Percentiles rank a stretch among this genome's conserved stretches.
Evolutionary conservation across 2,113 vertebrate species (phyloP).

Genomic region (Synchiropus splendidus): DNA sequence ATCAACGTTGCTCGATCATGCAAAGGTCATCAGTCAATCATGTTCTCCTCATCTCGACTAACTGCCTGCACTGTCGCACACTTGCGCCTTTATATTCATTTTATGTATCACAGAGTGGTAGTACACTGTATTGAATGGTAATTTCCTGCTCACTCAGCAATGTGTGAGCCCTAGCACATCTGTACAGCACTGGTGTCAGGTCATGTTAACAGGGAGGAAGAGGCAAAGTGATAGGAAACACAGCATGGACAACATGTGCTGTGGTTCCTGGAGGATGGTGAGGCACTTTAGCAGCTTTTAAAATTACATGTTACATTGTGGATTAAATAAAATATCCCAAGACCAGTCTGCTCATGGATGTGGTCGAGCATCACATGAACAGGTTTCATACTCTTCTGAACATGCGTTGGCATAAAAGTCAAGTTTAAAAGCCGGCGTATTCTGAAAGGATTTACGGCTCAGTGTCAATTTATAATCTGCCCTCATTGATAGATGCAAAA

Average conservation of each 20-base stretch:
- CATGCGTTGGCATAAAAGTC: slow-evolving; percentile 16
- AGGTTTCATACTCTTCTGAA: slow-evolving; percentile 8
- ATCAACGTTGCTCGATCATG: too few relatives aligned
- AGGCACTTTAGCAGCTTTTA: slow-evolving; percentile 15
- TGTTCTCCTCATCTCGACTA: too few relatives aligned
- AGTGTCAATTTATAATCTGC: slow-evolving; percentile 22
- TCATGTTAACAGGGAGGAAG: slow-evolving; percentile 35
- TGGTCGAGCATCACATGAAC: slow-evolving; percentile 8
- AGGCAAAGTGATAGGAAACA: slow-evolving; percentile 24
- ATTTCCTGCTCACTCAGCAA: slow-evolving; percentile 53
- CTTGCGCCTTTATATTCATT: too few relatives aligned
- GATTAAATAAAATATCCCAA: too few relatives aligned
- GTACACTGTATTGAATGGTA: slow-evolving; percentile 52
- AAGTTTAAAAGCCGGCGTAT: not conserved
- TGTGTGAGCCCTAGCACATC: too few relatives aligned
- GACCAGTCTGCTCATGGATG: too few relatives aligned
- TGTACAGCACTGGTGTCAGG: slow-evolving; percentile 40
- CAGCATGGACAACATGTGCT: not conserved
- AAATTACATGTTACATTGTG: slow-evolving; percentile 27
- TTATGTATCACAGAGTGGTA: too few relatives aligned
- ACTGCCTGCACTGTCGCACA: too few relatives aligned
- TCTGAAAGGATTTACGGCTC: slow-evolving; percentile 11
- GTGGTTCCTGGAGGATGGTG: not conserved
- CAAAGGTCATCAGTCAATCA: too few relatives aligned
- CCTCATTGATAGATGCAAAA: slow-evolving; percentile 17